Evolutionary conservation across 2,113 vertebrate genomes (phyloP), one percentile per base, ranked within the genome.

Genomic region (Theropithecus gelada): DNA sequence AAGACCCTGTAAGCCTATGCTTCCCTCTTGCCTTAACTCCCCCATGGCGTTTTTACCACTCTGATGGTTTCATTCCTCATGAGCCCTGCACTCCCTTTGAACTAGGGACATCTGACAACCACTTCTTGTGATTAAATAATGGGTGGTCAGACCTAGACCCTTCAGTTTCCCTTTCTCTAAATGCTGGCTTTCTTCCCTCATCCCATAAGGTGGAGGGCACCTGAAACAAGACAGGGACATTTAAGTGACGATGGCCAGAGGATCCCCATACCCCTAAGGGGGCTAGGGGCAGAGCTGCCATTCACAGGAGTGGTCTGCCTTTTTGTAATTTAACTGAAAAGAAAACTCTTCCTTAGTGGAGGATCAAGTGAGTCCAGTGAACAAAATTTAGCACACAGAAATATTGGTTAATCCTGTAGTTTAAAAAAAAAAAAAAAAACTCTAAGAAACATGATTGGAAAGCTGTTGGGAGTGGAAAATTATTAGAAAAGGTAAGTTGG

Each of bases 401-500:
- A 79, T 25, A 40, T 10, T 87, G 27, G 32, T 59, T 84, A 94
- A 61, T 88, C 16, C 52, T 80, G 1, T 20, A 66, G 70, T 73
- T 85, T 23, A 43, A 73, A 5, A 30, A 59, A 93, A 40, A 30
- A 40, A 30, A 50, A 80, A 52, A 75, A 86, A 52, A 18, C 75
- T 72, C 57, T 75, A 92, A 90, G 75, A 64, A 95, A 64, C 50
- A 14, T 52, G 22, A 92, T 57, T 22, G 2, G 76, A 92, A 38
- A 93, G 75, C 84, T 97, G 45, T 32, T 82, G 68, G 83, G 72
- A 48, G 9, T 32, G 68, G 61, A 89, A 96, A 93, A 76, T 92
- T 88, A 75, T 50, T 59, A 61, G 40, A 93, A 86, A 94, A 88
- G 72, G 79, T 95, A 95, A 88, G 87, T 13, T 92, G 70, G 80